These are phyloP conservation scores for Gnathonemus longibarbis DNA, from an alignment of 2,113 vertebrate genomes.

Conservation along the genomic window DNA sequence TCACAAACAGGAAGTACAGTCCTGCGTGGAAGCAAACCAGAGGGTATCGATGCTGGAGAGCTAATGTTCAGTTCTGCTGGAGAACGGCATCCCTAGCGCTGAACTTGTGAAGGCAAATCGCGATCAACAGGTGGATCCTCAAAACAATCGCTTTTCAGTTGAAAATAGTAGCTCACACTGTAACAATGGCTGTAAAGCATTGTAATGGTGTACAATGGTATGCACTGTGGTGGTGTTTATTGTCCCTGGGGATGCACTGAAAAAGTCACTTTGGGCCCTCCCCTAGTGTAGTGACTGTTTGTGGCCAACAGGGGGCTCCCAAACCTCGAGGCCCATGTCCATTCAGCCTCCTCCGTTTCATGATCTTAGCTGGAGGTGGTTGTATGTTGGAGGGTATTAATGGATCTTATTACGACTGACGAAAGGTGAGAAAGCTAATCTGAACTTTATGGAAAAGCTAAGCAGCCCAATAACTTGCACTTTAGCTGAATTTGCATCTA, in stretches of 20 bases:
- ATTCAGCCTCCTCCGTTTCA: background rate
- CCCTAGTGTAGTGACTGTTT: background rate
- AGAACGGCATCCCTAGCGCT: background rate
- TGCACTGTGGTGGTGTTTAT: background rate
- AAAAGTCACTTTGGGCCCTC: background rate
- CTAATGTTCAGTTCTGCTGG: background rate
- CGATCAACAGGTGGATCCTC: background rate
- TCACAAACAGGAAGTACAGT: background rate
- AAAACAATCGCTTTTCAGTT: background rate
- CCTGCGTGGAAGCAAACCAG: background rate
- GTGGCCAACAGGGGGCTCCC: background rate
- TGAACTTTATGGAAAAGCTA: background rate
- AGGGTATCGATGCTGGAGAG: background rate
- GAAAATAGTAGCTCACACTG: background rate
- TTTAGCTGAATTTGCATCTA: background rate
- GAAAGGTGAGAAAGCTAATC: background rate
- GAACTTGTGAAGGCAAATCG: background rate
- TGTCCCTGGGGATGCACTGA: background rate
- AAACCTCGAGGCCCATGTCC: background rate
- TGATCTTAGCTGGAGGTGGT: background rate
- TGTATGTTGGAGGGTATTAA: background rate
- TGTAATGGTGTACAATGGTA: background rate
- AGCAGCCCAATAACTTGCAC: background rate
- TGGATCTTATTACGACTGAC: background rate
- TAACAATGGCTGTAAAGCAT: background rate